Percentiles rank a stretch among this genome's conserved stretches.
Evolutionary conservation across 2,113 vertebrate species (phyloP).

Genomic region (Clarias macrocephalus): DNA sequence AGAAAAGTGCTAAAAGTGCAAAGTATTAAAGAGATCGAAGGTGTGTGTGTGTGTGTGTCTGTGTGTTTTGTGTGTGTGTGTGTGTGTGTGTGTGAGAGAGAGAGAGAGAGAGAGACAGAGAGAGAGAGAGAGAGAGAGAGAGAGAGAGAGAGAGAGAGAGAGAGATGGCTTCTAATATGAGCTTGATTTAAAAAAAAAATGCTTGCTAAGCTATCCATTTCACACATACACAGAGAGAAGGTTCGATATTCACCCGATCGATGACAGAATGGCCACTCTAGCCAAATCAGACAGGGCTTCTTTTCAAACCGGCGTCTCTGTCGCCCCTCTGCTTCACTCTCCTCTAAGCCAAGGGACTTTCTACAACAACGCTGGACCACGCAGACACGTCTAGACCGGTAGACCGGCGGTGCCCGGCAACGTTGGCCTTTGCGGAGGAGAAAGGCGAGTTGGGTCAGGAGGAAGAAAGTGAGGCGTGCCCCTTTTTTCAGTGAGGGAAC

Average conservation of each 20-base stretch:
- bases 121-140: constrained; percentile 52
- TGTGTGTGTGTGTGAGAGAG: not conserved
- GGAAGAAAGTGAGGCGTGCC: constrained; percentile 88
- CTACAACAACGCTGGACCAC: constrained; percentile 97
- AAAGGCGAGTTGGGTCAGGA: constrained; percentile 89
- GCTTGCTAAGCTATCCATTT: constrained; percentile 98
- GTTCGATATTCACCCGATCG: constrained; percentile 99
- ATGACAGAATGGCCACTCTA: constrained; percentile 98
- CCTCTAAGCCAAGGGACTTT: constrained; percentile 84
- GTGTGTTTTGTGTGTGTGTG: not conserved
- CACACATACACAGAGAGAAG: constrained; percentile 95
- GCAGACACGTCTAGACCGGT: constrained; percentile 95
- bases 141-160: constrained; percentile 60
- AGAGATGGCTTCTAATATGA: constrained; percentile 71
- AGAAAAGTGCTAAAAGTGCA: not conserved
- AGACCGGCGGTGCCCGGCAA: constrained; percentile 87
- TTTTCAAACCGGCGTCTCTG: constrained; percentile 96
- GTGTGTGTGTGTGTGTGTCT: not conserved
- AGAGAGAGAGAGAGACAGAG: constrained; percentile 59
- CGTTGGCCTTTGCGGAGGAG: constrained; percentile 91
- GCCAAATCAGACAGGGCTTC: constrained; percentile 93
- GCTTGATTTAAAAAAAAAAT: constrained; percentile 80
- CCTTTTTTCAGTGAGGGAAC: constrained; percentile 86
- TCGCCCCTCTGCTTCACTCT: constrained; percentile 82
- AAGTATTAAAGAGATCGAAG: not conserved